A percentile compares a stretch with the other conserved stretches of the same genome.
Evolutionary conservation across 2,113 vertebrate genomes (phyloP).

Genomic region (Rostratula benghalensis): DNA sequence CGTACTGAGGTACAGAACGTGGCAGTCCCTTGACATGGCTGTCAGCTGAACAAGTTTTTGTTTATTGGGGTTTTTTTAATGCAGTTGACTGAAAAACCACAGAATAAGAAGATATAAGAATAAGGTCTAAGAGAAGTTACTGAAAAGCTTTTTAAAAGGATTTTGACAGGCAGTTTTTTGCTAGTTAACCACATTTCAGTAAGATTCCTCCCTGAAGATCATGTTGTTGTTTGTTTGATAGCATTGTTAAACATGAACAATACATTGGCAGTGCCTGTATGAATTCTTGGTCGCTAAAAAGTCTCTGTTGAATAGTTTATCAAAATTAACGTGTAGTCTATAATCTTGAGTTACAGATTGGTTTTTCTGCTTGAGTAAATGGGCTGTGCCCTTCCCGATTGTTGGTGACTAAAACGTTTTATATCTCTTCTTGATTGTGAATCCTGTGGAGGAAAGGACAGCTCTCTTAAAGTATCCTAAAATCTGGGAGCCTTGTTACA

Average conservation of each 20-base stretch:
- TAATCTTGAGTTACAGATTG: not conserved
- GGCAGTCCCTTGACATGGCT: not conserved
- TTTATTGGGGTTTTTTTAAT: not conserved
- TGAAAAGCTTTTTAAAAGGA: conserved; percentile 15
- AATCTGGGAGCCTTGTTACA: not conserved
- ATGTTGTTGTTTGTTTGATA: conserved; percentile 6
- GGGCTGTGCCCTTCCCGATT: not conserved
- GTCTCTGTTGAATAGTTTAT: conserved; percentile 30
- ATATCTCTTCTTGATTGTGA: not conserved
- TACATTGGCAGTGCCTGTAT: conserved; percentile 26
- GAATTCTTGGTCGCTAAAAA: conserved; percentile 12
- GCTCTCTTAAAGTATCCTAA: not conserved
- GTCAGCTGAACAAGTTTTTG: not conserved
- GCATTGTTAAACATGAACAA: conserved; percentile 52
- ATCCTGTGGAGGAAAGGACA: not conserved
- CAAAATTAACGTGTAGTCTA: conserved; percentile 9
- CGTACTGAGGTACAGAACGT: not conserved
- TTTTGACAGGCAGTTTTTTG: conserved; percentile 28
- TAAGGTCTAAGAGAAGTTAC: conserved; percentile 10
- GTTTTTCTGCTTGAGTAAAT: not conserved
- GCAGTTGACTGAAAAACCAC: not conserved
- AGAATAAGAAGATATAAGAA: not conserved
- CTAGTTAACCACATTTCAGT: conserved; percentile 39
- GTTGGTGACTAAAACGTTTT: not conserved
- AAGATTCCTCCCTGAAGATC: conserved; percentile 25